Percentiles rank a stretch among this genome's conserved stretches.
These are phyloP conservation scores for Pecten maximus DNA, from an alignment of 2,888 invertebrate species.

Conservation along the genomic window DNA sequence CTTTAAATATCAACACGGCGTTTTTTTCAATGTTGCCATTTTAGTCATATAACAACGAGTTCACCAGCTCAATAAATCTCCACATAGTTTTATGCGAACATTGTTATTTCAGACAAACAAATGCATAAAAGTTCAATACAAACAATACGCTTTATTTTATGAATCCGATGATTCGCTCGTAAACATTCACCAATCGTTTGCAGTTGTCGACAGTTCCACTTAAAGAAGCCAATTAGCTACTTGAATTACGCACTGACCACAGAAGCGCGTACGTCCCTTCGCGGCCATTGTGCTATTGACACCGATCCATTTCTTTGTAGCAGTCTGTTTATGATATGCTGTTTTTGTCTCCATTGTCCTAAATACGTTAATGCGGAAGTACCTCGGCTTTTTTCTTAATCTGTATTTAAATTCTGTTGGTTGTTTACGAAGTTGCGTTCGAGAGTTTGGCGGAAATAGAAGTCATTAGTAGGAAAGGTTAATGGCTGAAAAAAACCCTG, in stretches of 20 bases:
- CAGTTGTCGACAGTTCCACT: constrained; percentile 34
- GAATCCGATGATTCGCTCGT: background rate
- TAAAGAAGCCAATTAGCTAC: constrained; percentile 22
- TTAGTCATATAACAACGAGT: background rate
- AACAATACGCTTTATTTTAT: constrained; percentile 5
- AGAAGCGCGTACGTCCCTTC: background rate
- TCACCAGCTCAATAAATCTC: background rate
- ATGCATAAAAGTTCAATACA: background rate
- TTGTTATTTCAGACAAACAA: background rate
- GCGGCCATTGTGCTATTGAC: background rate
- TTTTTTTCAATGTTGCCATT: background rate
- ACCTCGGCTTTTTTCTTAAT: background rate
- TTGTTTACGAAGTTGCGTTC: background rate
- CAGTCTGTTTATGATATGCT: background rate
- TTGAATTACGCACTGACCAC: background rate
- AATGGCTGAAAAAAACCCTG: background rate
- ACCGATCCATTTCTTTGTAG: background rate
- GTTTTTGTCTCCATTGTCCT: background rate
- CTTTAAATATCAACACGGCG: background rate
- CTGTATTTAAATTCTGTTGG: background rate
- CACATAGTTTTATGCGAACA: background rate
- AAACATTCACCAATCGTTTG: background rate
- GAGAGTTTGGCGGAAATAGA: background rate
- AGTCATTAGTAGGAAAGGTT: background rate
- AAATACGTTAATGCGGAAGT: background rate